These are phyloP conservation scores for Austrolebias charrua DNA, from an alignment of 2,797 vertebrate species.

Conservation along the genomic window DNA sequence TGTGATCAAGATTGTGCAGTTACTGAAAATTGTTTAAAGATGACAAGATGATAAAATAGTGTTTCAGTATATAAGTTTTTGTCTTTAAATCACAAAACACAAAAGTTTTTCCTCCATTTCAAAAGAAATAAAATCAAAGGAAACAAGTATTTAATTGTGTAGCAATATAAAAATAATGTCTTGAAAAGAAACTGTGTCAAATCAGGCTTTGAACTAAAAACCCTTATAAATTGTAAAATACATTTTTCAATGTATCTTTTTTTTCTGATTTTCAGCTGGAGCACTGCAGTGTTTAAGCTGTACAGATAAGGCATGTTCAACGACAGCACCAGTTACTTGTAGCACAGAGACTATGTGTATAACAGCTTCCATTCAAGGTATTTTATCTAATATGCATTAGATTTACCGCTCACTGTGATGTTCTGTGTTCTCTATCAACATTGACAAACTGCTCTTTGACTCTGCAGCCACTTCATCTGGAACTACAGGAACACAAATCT, in stretches of 20 bases:
- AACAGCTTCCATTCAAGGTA: constrained; percentile 17
- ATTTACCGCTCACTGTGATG: neutral
- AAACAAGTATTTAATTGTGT: no score
- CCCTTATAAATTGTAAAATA: neutral
- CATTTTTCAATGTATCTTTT: neutral
- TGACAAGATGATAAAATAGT: no score
- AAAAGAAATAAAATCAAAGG: no score
- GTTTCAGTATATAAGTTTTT: no score
- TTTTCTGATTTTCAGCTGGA: constrained; percentile 1
- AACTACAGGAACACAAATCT: accelerated
- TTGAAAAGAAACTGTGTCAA: no score
- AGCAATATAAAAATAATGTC: no score
- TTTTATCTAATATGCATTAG: neutral
- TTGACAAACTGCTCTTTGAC: neutral
- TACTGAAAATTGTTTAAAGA: no score
- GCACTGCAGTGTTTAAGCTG: neutral
- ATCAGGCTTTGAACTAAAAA: no score
- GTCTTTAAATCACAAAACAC: no score
- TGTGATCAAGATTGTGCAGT: no score
- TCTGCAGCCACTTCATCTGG: neutral
- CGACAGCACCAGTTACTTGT: neutral
- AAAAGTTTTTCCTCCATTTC: no score
- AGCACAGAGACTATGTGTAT: constrained; percentile 7
- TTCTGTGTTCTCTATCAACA: no score
- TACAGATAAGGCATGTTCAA: neutral